Percentiles rank a stretch among this genome's conserved stretches.
Conservation (phyloP, 2,888 invertebrate genomes). For the Eupithecia exiguata region DNA sequence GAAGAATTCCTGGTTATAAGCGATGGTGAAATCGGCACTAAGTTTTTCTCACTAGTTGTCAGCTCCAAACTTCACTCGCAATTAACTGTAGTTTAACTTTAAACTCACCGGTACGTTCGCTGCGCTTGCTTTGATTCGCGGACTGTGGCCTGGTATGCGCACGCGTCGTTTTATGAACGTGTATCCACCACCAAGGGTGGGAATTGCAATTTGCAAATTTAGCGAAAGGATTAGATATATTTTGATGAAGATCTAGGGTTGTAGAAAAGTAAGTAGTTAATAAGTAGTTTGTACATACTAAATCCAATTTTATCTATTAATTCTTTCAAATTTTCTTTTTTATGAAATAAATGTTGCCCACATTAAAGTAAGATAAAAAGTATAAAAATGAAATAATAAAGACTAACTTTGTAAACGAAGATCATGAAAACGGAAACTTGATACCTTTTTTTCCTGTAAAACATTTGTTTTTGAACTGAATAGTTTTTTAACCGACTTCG, state of each 20-base stretch:
- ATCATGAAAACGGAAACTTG: no score
- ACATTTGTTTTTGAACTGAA: no score
- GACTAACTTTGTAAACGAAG: background rate
- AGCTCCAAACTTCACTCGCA: slow-evolving; percentile 16
- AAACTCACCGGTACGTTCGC: slow-evolving; percentile 78
- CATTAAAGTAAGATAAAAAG: no score
- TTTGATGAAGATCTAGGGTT: background rate
- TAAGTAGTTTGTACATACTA: background rate
- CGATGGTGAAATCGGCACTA: background rate
- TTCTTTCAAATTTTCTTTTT: no score
- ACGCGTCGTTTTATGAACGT: slow-evolving; percentile 67
- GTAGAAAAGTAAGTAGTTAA: background rate
- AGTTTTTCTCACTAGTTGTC: background rate
- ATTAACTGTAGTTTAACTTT: slow-evolving; percentile 2
- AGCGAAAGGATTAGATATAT: background rate
- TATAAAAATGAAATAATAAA: background rate
- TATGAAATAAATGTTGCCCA: no score
- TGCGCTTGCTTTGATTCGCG: slow-evolving; percentile 64
- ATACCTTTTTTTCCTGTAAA: background rate
- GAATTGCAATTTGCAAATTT: slow-evolving; percentile 31
- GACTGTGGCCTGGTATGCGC: slow-evolving; percentile 59
- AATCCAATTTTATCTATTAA: no score
- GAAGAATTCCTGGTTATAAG: background rate
- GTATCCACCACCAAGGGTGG: slow-evolving; percentile 41
- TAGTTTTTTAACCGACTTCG: no score